Evolutionary conservation across 2,888 invertebrate genomes (phyloP).

Genomic region (Volucella inanis): DNA sequence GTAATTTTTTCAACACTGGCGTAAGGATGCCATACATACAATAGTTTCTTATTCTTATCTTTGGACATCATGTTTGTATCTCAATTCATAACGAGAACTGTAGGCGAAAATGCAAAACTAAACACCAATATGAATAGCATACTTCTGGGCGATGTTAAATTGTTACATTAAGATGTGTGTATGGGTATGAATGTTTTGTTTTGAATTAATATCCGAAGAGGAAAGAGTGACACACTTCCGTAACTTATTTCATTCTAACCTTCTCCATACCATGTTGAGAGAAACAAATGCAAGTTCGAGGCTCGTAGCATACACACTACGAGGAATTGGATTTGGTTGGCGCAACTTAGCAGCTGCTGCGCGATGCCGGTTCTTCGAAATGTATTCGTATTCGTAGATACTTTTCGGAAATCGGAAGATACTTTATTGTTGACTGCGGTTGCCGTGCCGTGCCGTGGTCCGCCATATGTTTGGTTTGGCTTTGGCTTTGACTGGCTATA

Average conservation of each 20-base stretch:
- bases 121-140: too few relatives aligned
- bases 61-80: too few relatives aligned
- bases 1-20: too few relatives aligned
- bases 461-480: slow-evolving; percentile 2
- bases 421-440: neutral
- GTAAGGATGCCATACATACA: too few relatives aligned
- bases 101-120: too few relatives aligned
- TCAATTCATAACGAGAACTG: too few relatives aligned
- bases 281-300: slow-evolving; percentile 59
- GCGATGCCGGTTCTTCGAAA: slow-evolving; percentile 52
- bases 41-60: too few relatives aligned
- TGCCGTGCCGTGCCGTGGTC: neutral
- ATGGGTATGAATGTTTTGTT: too few relatives aligned
- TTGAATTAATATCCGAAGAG: neutral
- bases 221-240: neutral
- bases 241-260: slow-evolving; percentile 53
- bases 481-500: slow-evolving; percentile 30
- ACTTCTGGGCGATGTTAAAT: too few relatives aligned
- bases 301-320: slow-evolving; percentile 31
- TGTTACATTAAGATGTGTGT: too few relatives aligned
- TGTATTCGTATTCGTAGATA: slow-evolving; percentile 54
- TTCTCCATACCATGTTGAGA: slow-evolving; percentile 44
- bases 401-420: slow-evolving; percentile 51
- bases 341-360: slow-evolving; percentile 30
- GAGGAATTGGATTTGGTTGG: slow-evolving; percentile 3